Conservation (phyloP, 2,113 vertebrate genomes). For the Pandion haliaetus region DNA sequence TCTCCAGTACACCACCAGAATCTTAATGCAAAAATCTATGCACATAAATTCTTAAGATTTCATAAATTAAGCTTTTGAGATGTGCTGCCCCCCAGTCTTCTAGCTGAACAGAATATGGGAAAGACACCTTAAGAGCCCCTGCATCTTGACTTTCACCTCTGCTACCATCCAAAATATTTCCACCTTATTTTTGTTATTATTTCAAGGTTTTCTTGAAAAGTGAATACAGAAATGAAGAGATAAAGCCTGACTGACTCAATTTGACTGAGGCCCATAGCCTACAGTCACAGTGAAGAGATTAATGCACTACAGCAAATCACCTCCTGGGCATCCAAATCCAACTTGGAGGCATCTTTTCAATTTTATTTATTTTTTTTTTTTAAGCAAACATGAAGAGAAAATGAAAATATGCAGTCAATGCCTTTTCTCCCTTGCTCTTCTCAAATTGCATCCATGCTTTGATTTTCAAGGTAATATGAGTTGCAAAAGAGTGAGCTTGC, state of each 20-base stretch:
- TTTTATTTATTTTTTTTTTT: not conserved
- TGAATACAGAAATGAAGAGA: not conserved
- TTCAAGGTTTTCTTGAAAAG: constrained; percentile 25
- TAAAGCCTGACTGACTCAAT: constrained; percentile 21
- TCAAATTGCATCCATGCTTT: not conserved
- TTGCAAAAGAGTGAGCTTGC: not conserved
- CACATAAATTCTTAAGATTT: not conserved
- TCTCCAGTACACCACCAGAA: not conserved
- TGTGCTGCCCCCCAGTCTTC: not conserved
- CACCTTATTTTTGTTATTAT: not conserved
- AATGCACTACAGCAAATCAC: constrained; percentile 16
- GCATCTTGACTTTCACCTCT: not conserved
- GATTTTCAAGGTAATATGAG: not conserved
- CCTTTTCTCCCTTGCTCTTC: not conserved
- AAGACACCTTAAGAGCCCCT: not conserved
- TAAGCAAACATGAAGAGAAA: not conserved
- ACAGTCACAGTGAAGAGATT: not conserved
- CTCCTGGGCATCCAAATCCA: not conserved
- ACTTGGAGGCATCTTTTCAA: not conserved
- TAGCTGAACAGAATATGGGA: not conserved
- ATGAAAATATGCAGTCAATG: not conserved
- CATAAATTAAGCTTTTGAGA: not conserved
- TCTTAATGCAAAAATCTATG: not conserved
- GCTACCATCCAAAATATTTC: not conserved
- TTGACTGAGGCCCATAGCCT: constrained; percentile 1